Evolutionary conservation across 2,797 vertebrate species (phyloP), one percentile per base, ranked within the genome.

Genomic region (Chelon auratus): DNA sequence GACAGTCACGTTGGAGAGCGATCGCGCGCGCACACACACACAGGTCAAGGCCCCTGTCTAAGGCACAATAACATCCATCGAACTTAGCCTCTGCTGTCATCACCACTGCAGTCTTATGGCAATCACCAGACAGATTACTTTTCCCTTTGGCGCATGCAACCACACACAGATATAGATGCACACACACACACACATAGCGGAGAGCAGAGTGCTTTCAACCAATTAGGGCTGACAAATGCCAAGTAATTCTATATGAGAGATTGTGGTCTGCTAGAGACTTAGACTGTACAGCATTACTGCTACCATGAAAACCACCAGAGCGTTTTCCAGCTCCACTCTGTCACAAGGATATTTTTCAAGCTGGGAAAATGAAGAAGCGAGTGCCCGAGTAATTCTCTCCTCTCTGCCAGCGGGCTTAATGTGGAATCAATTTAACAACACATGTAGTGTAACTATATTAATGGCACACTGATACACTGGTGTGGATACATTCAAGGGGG

Each of bases 171-270:
- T 65, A 63, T 73, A 78, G 54, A 76, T 51, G 75, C 73, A 56
- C 68, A 57, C 37, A 60, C 12, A 54, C 61, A 68, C 45, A 47
- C 45, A 53, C 51, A 47, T 7, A 53, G 39, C 47, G 51, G 50
- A 70, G 15, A 68, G 47, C 26, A 48, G 30, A 67, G 24, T 13
- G 37, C 64, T 59, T 82, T 85, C 47, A 66, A 74, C 64, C 79
- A 83, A 88, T 81, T 85, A 83, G 15, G 60, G 63, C 33, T 72
- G 71, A 84, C 85, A 85, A 88, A 85, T 82, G 74, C 74, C 81
- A 83, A 87, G 89, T 85, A 89, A 91, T 4, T 77, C 79, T 81
- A 86, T 73, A 88, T 75, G 74, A 75, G 81, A 71, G 79, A 80
- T 84, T 86, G 82, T 77, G 84, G 87, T 87, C 77, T 55, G 73